A percentile compares a stretch with the other conserved stretches of the same genome.
phyloP scores from a whole-genome alignment of 2,113 vertebrate genomes.

The Catagonus wagneri region DNA sequence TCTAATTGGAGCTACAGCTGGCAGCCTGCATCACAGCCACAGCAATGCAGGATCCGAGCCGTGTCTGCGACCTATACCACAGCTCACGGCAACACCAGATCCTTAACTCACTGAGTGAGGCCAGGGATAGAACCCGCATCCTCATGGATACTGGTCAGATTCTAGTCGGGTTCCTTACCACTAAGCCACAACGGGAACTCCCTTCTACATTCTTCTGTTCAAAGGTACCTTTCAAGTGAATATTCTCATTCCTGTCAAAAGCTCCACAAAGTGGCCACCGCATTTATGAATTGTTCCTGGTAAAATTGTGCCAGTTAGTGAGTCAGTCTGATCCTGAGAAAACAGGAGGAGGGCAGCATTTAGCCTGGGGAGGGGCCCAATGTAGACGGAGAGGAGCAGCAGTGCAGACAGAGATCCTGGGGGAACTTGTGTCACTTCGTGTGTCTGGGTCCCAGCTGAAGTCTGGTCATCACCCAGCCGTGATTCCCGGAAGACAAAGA shows the following conservation, averaged over 20 bases:
- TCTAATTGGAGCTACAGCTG: too few relatives aligned
- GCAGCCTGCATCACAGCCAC: too few relatives aligned
- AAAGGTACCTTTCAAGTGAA: background rate
- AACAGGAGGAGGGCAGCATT: accelerated
- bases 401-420: background rate
- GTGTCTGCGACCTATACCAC: too few relatives aligned
- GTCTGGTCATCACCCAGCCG: background rate
- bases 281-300: background rate
- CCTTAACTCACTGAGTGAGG: too few relatives aligned
- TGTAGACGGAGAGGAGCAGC: too few relatives aligned
- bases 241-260: background rate
- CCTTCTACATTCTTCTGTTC: too few relatives aligned
- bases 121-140: too few relatives aligned
- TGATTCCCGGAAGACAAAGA: background rate
- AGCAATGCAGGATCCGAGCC: too few relatives aligned
- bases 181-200: too few relatives aligned
- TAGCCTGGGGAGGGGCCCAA: background rate
- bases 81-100: too few relatives aligned
- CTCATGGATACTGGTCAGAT: too few relatives aligned
- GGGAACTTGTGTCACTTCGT: background rate
- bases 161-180: too few relatives aligned
- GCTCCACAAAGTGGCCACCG: background rate
- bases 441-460: background rate
- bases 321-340: background rate
- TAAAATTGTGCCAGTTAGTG: background rate